A percentile compares a stretch with the other conserved stretches of the same genome.
phyloP scores from a whole-genome alignment of 2,888 invertebrate species.

The Harpagoxenus sublaevis region DNA sequence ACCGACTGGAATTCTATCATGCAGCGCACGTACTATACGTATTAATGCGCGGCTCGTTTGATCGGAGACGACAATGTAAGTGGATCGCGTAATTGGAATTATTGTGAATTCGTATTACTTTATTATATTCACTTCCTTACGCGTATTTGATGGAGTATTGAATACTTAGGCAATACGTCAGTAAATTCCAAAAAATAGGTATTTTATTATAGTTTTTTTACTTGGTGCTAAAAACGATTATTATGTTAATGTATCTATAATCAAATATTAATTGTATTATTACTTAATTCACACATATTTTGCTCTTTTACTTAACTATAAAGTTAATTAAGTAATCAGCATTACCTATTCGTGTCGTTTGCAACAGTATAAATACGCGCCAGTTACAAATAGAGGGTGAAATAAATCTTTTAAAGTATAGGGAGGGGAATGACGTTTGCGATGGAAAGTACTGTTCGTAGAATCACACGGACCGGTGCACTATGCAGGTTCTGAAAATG shows the following conservation, averaged over 20 bases:
- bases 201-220: background rate
- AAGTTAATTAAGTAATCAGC: slow-evolving; percentile 19
- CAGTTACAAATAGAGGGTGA: slow-evolving; percentile 60
- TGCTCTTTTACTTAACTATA: background rate
- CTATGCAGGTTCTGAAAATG: slow-evolving; percentile 78
- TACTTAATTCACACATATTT: background rate
- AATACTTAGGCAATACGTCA: background rate
- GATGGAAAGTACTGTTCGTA: slow-evolving; percentile 75
- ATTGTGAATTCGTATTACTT: slow-evolving; percentile 5
- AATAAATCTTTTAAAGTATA: slow-evolving; percentile 67
- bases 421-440: slow-evolving; percentile 45
- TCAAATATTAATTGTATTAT: slow-evolving; percentile 1
- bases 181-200: background rate
- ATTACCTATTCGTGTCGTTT: background rate
- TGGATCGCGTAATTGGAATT: slow-evolving; percentile 32
- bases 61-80: slow-evolving; percentile 21
- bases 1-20: slow-evolving; percentile 47
- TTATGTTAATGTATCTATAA: background rate
- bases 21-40: slow-evolving; percentile 8
- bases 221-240: background rate
- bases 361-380: background rate
- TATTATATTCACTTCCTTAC: slow-evolving; percentile 1
- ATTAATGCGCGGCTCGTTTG: slow-evolving; percentile 50
- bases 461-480: slow-evolving; percentile 82
- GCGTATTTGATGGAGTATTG: background rate